Conservation (phyloP, 2,113 vertebrate species). For the Macroglossus sobrinus region DNA sequence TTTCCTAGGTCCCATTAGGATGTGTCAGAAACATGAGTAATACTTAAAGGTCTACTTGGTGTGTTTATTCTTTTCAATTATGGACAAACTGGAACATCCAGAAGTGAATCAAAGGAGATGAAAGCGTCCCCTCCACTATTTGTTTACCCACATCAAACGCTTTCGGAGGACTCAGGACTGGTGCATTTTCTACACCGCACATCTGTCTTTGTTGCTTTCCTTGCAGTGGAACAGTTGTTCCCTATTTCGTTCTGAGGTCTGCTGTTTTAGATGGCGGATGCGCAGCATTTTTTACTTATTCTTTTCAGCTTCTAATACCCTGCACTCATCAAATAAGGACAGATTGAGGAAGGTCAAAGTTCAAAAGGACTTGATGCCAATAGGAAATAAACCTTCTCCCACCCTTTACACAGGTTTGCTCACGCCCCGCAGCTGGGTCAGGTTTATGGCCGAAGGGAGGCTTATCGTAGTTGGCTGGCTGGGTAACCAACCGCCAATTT, state of each 20-base stretch:
- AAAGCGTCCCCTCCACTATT: slow-evolving; percentile 71
- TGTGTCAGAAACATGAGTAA: slow-evolving; percentile 47
- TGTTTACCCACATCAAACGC: slow-evolving; percentile 59
- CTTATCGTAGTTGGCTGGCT: slow-evolving; percentile 67
- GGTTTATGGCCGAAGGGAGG: slow-evolving; percentile 70
- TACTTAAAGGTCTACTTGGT: slow-evolving; percentile 42
- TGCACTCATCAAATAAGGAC: slow-evolving; percentile 78
- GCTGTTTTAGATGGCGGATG: slow-evolving; percentile 71
- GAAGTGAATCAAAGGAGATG: slow-evolving; percentile 39
- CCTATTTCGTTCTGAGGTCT: slow-evolving; percentile 63
- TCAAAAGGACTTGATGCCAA: slow-evolving; percentile 66
- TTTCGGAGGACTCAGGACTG: background rate
- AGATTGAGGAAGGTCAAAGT: slow-evolving; percentile 74
- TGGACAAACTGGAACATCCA: slow-evolving; percentile 37
- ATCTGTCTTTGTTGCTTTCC: slow-evolving; percentile 58
- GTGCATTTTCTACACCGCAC: background rate
- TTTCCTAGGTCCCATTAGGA: background rate
- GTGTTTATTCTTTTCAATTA: slow-evolving; percentile 60
- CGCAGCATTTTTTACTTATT: slow-evolving; percentile 66
- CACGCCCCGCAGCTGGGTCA: slow-evolving; percentile 71
- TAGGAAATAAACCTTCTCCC: slow-evolving; percentile 65
- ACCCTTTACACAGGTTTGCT: slow-evolving; percentile 70
- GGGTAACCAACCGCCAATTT: slow-evolving; percentile 50
- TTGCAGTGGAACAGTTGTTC: slow-evolving; percentile 30
- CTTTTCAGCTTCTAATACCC: slow-evolving; percentile 66